Evolutionary conservation across 2,888 invertebrate species (phyloP), one percentile per base, ranked within the genome.

Genomic region (Seladonia tumulorum): DNA sequence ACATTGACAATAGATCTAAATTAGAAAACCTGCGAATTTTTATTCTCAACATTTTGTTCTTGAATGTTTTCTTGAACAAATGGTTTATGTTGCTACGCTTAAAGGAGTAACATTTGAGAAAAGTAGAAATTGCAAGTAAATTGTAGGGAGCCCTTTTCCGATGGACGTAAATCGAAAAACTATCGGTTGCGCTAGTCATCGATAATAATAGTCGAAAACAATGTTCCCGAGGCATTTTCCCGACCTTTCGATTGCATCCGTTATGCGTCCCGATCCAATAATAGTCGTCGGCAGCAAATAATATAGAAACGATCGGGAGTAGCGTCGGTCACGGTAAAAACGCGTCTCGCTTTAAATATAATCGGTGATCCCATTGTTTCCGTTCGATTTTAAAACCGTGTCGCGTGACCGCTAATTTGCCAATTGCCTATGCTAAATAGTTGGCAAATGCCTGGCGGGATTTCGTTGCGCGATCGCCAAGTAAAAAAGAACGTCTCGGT

Each of bases 341-440:
- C 74, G 70, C 77, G 82, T 47, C 57, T 57, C 75, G 87, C 79
- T 87, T 89, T 87, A 88, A 89, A 89, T 88, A 89, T 89, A 89
- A 90, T 87, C 79, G 79, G 35, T 85, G 85, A 86, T 86, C 88
- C 81, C 82, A 83, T 87, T 86, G 87, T 72, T 82, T 87, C 81
- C 84, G 84, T 72, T 81, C 82, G 79, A 81, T 80, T 82, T 87
- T 88, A 88, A 89, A 90, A 88, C 78, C 80, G 87, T 85, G 83
- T 77, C 86, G 84, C 82, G 84, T 82, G 76, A 83, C 81, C 86
- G 81, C 75, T 82, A 90, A 89, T 90, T 89, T 90, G 90, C 87
- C 90, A 90, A 89, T 90, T 90, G 86, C 49, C 86, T 83, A 74
- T 84, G 78, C 90, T 83, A 83, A 90, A 89, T 86, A 90, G 82